Evolutionary conservation across 37 sponge, comb jelly and placozoan species (phyloP).

Genomic region (Cladorhizidae sp.): DNA sequence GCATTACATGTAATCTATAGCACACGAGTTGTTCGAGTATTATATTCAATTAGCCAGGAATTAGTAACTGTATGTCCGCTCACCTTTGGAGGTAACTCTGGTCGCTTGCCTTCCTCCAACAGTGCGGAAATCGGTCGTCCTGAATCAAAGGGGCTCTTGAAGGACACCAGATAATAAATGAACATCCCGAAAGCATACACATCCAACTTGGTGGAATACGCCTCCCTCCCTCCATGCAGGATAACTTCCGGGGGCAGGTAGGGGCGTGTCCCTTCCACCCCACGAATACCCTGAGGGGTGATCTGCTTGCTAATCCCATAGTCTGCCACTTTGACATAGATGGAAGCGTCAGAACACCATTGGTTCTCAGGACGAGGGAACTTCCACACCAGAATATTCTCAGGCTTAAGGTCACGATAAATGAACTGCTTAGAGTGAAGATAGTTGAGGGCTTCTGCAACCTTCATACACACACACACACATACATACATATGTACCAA

Average conservation of each 20-base stretch:
- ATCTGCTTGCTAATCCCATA: slow-evolving; percentile 80
- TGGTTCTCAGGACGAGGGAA: slow-evolving; percentile 66
- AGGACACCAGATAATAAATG: slow-evolving; percentile 67
- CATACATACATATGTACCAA: no score
- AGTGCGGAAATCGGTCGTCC: slow-evolving; percentile 27
- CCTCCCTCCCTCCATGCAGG: slow-evolving; percentile 52
- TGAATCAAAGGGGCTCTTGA: slow-evolving; percentile 60
- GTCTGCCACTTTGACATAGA: slow-evolving; percentile 80
- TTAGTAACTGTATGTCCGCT: no score
- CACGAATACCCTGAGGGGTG: slow-evolving; percentile 72
- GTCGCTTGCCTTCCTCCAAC: slow-evolving; percentile 54
- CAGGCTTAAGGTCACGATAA: slow-evolving; percentile 84
- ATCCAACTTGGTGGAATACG: slow-evolving; percentile 72
- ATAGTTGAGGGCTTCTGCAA: slow-evolving; percentile 77
- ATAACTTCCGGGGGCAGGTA: slow-evolving; percentile 85
- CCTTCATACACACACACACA: slow-evolving; percentile 30
- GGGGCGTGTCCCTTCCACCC: slow-evolving; percentile 63
- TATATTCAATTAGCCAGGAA: no score
- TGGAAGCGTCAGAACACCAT: slow-evolving; percentile 23
- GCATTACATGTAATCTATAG: neutral
- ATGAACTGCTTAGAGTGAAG: slow-evolving; percentile 75
- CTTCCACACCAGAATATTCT: slow-evolving; percentile 80
- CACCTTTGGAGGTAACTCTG: slow-evolving; percentile 58
- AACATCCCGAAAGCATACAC: slow-evolving; percentile 82
- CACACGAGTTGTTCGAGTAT: no score